Evolutionary conservation across 2,888 invertebrate genomes (phyloP).

Genomic region (Ditula angustiorana): DNA sequence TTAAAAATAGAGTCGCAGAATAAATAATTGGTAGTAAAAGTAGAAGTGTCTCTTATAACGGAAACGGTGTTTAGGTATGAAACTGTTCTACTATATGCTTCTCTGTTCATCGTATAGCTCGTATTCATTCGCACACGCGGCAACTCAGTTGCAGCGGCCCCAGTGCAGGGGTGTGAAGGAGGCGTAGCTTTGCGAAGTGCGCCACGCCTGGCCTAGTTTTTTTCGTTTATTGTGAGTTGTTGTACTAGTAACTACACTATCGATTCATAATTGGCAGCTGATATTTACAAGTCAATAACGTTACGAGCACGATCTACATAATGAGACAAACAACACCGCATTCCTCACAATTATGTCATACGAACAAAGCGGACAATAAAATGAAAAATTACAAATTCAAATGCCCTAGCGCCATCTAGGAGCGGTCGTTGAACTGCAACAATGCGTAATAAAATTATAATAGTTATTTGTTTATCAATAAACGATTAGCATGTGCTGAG

Average conservation of each 20-base stretch:
- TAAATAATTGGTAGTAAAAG: too few relatives aligned
- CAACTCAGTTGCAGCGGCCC: too few relatives aligned
- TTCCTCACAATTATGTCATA: constrained; percentile 37
- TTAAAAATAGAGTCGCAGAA: too few relatives aligned
- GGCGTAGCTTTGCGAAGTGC: too few relatives aligned
- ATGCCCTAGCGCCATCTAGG: constrained; percentile 64
- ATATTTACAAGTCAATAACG: constrained; percentile 23
- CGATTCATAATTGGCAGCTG: constrained; percentile 16
- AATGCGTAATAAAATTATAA: constrained; percentile 79
- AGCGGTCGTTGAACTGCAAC: constrained; percentile 48
- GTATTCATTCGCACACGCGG: too few relatives aligned
- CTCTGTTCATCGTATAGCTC: too few relatives aligned
- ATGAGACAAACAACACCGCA: constrained; percentile 30
- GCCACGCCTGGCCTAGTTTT: too few relatives aligned
- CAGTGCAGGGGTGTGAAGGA: too few relatives aligned
- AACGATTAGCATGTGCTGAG: constrained; percentile 80
- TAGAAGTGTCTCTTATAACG: too few relatives aligned
- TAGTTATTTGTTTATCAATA: constrained; percentile 82
- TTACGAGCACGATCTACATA: constrained; percentile 30
- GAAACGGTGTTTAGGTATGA: too few relatives aligned
- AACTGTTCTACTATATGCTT: too few relatives aligned
- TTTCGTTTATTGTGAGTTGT: neutral
- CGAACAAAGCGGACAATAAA: constrained; percentile 56
- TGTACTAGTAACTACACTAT: neutral
- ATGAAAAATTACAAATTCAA: constrained; percentile 71